Evolutionary conservation across 2,113 vertebrate genomes (phyloP).

Genomic region (Nestor notabilis): DNA sequence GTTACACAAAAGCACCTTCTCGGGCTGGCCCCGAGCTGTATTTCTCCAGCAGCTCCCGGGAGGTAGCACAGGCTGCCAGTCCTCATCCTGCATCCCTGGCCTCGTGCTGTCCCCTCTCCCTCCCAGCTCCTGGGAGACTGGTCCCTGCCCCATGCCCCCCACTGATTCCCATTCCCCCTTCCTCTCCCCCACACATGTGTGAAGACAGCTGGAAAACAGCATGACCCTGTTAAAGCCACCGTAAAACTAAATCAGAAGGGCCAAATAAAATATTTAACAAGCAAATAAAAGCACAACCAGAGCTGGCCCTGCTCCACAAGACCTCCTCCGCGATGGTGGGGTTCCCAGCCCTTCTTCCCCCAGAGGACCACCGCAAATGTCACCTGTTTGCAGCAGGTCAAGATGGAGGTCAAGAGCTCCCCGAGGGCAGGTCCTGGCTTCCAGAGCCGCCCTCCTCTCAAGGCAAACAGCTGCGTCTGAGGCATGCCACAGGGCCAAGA

Average conservation of each 20-base stretch:
- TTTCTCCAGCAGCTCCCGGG: background rate
- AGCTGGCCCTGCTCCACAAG: background rate
- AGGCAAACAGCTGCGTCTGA: background rate
- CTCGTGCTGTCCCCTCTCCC: accelerated
- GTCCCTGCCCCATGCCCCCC: background rate
- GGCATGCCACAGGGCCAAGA: background rate
- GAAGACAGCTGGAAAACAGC: background rate
- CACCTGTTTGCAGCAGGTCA: background rate
- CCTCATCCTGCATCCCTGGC: background rate
- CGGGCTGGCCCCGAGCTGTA: accelerated
- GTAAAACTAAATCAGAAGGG: constrained; percentile 37
- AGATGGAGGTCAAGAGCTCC: background rate
- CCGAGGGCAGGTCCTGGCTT: background rate
- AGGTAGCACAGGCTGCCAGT: background rate
- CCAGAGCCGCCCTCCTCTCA: constrained; percentile 10
- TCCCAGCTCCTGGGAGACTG: background rate
- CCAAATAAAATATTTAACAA: constrained; percentile 64
- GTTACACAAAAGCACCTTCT: background rate
- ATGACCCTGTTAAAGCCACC: background rate
- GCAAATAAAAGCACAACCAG: background rate
- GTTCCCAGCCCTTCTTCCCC: background rate
- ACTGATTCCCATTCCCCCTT: accelerated
- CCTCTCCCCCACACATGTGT: background rate
- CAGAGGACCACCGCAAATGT: background rate
- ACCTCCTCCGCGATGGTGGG: accelerated